Conservation (phyloP, 2,888 invertebrate species). For the Sepiola atlantica region DNA sequence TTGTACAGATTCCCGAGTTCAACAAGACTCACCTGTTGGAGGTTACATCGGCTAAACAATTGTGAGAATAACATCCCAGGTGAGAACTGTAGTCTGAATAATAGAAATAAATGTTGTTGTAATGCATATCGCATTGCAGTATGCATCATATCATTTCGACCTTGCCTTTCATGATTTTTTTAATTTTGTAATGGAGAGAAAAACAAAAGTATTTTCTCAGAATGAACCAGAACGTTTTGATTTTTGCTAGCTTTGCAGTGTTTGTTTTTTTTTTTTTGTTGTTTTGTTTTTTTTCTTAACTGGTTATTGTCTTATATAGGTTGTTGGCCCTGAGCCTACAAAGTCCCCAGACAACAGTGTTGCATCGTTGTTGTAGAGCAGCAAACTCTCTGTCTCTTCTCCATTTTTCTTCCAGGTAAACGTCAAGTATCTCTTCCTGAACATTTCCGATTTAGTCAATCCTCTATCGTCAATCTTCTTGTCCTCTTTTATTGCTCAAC, state of each 20-base stretch:
- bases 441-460: neutral
- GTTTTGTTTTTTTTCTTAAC: neutral
- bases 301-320: slow-evolving; percentile 32
- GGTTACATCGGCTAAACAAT: no score
- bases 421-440: slow-evolving; percentile 5
- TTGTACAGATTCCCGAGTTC: no score
- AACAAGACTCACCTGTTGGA: no score
- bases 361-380: slow-evolving; percentile 32
- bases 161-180: no score
- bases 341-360: slow-evolving; percentile 32
- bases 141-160: no score
- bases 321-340: slow-evolving; percentile 21
- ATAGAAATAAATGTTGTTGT: no score
- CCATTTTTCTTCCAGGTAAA: slow-evolving; percentile 2
- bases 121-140: no score
- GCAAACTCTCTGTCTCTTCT: slow-evolving; percentile 32
- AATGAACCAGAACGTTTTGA: neutral
- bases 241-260: slow-evolving; percentile 3
- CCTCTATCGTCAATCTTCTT: neutral
- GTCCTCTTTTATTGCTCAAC: slow-evolving; percentile 24
- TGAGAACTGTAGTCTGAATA: no score
- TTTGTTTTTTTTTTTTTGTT: neutral
- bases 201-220: neutral
- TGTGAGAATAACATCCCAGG: no score
- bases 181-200: no score